These are phyloP conservation scores for Drosophila bunnanda DNA, from an alignment of 2,888 invertebrate genomes.

Conservation along the genomic window DNA sequence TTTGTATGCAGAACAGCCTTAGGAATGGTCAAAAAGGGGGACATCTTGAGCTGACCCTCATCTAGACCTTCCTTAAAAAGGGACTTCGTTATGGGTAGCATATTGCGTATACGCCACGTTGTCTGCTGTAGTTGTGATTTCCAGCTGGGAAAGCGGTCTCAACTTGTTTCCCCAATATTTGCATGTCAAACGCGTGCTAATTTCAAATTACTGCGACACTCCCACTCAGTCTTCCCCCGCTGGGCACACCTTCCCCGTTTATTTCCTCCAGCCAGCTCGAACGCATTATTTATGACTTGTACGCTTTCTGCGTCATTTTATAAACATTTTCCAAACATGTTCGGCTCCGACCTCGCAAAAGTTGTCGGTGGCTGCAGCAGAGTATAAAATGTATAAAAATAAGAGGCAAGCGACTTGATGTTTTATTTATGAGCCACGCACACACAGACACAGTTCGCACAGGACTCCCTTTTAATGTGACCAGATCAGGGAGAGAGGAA, in stretches of 20 bases:
- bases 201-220: constrained; percentile 74
- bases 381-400: constrained; percentile 61
- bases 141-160: constrained; percentile 22
- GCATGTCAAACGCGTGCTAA: constrained; percentile 76
- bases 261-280: constrained; percentile 34
- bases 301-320: constrained; percentile 76
- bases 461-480: constrained; percentile 65
- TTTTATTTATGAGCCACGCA: constrained; percentile 77
- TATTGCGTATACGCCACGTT: constrained; percentile 41
- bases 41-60: constrained; percentile 28
- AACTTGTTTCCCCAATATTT: constrained; percentile 61
- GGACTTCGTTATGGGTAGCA: constrained; percentile 6
- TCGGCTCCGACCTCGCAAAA: constrained; percentile 38
- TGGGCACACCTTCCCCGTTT: background rate
- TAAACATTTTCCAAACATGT: constrained; percentile 80
- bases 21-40: constrained; percentile 10
- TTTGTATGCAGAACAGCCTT: constrained; percentile 22
- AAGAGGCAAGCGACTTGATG: constrained; percentile 72
- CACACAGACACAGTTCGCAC: constrained; percentile 58
- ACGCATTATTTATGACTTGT: constrained; percentile 81
- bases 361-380: constrained; percentile 57
- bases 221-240: constrained; percentile 5
- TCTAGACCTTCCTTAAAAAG: background rate
- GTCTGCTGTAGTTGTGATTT: constrained; percentile 37
- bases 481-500: background rate